A percentile compares a stretch with the other conserved stretches of the same genome.
These are phyloP conservation scores for Lordiphosa fenestrarum DNA, from an alignment of 2,888 invertebrate species.

Conservation along the genomic window DNA sequence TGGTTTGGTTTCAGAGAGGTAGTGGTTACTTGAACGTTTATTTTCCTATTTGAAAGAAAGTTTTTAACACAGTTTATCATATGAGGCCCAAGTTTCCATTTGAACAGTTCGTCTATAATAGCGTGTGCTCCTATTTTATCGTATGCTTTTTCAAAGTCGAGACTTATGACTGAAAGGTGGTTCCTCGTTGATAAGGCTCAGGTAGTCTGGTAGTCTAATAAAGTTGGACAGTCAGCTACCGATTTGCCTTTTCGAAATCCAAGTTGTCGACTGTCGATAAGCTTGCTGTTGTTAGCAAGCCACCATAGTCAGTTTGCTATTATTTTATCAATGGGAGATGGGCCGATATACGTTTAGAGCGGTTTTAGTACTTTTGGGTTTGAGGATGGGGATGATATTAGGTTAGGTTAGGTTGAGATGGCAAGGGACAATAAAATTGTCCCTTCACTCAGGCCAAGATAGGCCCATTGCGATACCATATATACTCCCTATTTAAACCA, in stretches of 20 bases:
- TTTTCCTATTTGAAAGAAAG: not conserved
- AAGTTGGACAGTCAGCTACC: slow-evolving; percentile 7
- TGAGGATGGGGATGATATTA: too few species aligned
- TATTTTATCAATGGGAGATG: slow-evolving; percentile 28
- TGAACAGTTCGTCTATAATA: not conserved
- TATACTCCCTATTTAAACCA: too few species aligned
- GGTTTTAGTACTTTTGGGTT: too few species aligned
- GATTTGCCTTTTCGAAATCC: slow-evolving; percentile 5
- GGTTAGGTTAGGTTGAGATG: too few species aligned
- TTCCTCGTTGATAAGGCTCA: slow-evolving; percentile 9
- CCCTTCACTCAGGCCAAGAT: too few species aligned
- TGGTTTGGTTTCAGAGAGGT: too few species aligned
- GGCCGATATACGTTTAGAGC: too few species aligned
- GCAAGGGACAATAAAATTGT: too few species aligned
- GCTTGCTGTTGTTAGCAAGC: slow-evolving; percentile 17
- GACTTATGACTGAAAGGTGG: slow-evolving; percentile 11
- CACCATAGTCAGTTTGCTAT: slow-evolving; percentile 12
- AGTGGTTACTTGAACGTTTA: not conserved
- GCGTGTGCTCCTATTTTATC: slow-evolving; percentile 8
- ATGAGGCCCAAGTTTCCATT: slow-evolving; percentile 3
- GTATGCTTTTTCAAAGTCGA: slow-evolving; percentile 31
- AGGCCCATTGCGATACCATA: too few species aligned
- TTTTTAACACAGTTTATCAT: too few species aligned
- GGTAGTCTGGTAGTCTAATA: slow-evolving; percentile 22
- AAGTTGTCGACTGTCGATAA: slow-evolving; percentile 5